These are phyloP conservation scores for Drosophila kokeensis DNA, from an alignment of 2,888 invertebrate genomes.

Conservation along the genomic window DNA sequence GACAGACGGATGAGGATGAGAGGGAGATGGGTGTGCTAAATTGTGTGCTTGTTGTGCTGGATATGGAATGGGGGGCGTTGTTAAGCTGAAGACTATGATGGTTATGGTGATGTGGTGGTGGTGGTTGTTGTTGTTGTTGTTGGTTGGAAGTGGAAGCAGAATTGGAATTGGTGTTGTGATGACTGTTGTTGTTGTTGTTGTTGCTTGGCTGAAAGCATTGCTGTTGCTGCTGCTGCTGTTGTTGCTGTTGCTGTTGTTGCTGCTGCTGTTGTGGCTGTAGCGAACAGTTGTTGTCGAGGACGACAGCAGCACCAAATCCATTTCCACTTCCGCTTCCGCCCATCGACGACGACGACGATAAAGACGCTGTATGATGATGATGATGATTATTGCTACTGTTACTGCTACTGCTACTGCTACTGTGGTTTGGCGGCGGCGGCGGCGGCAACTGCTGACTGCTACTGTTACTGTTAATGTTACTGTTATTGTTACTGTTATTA, in stretches of 20 bases:
- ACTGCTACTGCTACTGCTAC: constrained; percentile 49
- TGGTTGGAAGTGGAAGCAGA: constrained; percentile 84
- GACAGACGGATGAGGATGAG: constrained; percentile 13
- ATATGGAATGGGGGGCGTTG: constrained; percentile 41
- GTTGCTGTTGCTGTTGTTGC: constrained; percentile 39
- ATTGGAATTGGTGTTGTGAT: constrained; percentile 76
- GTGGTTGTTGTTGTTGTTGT: constrained; percentile 63
- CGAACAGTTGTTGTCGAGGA: constrained; percentile 42
- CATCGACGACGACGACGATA: constrained; percentile 45
- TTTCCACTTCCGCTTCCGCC: constrained; percentile 78
- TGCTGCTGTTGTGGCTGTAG: constrained; percentile 59
- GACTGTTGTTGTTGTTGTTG: constrained; percentile 62
- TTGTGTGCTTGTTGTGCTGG: constrained; percentile 55
- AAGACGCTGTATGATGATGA: constrained; percentile 63
- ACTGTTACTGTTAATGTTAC: constrained; percentile 48
- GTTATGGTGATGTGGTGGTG: constrained; percentile 50
- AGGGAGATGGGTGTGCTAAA: constrained; percentile 37
- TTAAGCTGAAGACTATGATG: constrained; percentile 57
- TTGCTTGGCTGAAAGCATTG: constrained; percentile 51
- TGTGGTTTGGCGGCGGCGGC: no score
- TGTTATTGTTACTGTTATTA: constrained; percentile 39
- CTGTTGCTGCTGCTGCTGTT: constrained; percentile 49
- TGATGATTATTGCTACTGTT: constrained; percentile 69
- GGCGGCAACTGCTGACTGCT: no score
- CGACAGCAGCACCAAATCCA: constrained; percentile 67